Evolutionary conservation across 2,888 invertebrate species (phyloP).

Genomic region (Drosophila seclusa): DNA sequence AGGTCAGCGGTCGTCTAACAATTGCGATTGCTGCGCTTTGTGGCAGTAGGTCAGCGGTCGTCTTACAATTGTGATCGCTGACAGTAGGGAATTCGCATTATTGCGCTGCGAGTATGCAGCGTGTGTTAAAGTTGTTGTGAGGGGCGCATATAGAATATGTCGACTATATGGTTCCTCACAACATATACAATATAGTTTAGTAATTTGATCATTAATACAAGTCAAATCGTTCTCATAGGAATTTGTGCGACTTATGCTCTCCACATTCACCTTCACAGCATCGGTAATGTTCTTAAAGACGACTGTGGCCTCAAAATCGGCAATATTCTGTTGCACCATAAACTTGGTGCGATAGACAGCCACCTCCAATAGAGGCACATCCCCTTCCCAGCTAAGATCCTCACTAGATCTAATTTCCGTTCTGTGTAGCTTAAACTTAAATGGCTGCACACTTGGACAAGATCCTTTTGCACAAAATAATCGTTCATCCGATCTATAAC

Average conservation of each 20-base stretch:
- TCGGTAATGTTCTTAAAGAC: slow-evolving; percentile 70
- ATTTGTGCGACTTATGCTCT: no score
- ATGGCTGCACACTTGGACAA: slow-evolving; percentile 46
- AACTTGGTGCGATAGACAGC: slow-evolving; percentile 85
- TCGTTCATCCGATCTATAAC: slow-evolving; percentile 64
- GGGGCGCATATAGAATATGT: no score
- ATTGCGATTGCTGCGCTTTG: no score
- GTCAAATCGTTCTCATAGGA: slow-evolving; percentile 84
- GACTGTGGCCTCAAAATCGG: slow-evolving; percentile 89
- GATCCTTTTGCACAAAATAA: slow-evolving; percentile 50
- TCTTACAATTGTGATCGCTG: no score
- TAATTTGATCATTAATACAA: slow-evolving; percentile 83
- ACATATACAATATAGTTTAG: slow-evolving; percentile 67
- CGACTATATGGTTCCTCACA: no score
- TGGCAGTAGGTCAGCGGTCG: no score
- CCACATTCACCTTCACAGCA: slow-evolving; percentile 85
- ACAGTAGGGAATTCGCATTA: no score
- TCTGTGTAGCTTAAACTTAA: slow-evolving; percentile 28
- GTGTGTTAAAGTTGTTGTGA: no score
- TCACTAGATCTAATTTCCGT: slow-evolving; percentile 38
- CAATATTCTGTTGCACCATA: slow-evolving; percentile 87
- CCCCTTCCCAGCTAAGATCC: no score
- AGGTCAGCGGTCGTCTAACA: no score
- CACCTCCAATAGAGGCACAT: slow-evolving; percentile 14
- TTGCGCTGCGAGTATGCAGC: no score